Percentiles rank a stretch among this genome's conserved stretches.
phyloP scores from a whole-genome alignment of 1,140 invertebrate genomes.

The Alviniconcha marisindica region DNA sequence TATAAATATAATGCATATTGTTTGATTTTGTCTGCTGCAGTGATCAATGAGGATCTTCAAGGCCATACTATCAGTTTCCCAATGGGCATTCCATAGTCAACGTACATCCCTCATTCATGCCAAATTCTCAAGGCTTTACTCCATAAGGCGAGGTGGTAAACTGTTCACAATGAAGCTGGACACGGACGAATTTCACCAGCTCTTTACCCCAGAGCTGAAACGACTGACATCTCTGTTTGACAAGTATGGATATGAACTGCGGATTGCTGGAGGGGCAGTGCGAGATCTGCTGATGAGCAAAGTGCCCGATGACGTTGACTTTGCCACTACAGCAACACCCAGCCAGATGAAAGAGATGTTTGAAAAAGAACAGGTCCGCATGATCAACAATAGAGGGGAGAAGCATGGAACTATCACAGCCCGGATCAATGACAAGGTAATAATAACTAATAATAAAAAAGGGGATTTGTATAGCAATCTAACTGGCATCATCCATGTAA shows the following conservation, averaged over 20 bases:
- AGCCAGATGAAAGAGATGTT: conserved; percentile 98
- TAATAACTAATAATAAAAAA: no score
- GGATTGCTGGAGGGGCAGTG: conserved; percentile 96
- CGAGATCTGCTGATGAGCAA: conserved; percentile 94
- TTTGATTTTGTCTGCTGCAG: no score
- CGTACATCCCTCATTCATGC: neutral
- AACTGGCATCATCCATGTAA: no score
- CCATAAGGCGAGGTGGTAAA: conserved; percentile 38
- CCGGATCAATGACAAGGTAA: conserved; percentile 95
- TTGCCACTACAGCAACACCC: conserved; percentile 98
- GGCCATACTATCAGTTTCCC: neutral
- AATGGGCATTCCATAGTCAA: neutral
- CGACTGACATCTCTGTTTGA: conserved; percentile 85
- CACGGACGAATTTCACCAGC: conserved; percentile 81
- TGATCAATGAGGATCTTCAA: conserved; percentile 23
- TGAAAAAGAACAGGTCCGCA: conserved; percentile 87
- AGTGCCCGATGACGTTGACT: conserved; percentile 94
- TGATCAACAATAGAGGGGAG: conserved; percentile 96
- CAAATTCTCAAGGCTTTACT: neutral
- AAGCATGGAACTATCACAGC: conserved; percentile 99
- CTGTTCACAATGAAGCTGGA: conserved; percentile 76
- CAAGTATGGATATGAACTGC: conserved; percentile 89
- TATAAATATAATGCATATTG: no score
- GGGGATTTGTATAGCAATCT: no score
- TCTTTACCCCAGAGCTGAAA: conserved; percentile 90